These are phyloP conservation scores for Orthosia cruda DNA, from an alignment of 2,888 invertebrate species.

Conservation along the genomic window DNA sequence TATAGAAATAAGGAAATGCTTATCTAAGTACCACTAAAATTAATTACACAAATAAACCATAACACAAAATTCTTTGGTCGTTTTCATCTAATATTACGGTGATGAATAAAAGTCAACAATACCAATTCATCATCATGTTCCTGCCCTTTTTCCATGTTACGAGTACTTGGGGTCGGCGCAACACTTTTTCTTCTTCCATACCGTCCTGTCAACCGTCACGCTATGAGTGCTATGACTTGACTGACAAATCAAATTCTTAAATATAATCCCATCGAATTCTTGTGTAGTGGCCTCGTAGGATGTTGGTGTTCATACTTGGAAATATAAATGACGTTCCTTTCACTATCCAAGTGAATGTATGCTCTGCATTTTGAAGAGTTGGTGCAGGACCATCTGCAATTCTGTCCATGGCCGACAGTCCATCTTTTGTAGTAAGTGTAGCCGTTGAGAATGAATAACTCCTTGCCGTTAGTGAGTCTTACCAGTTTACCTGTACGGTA, in stretches of 20 bases:
- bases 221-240: too few species aligned
- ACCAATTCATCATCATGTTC: too few species aligned
- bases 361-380: constrained; percentile 54
- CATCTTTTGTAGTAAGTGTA: constrained; percentile 73
- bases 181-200: too few species aligned
- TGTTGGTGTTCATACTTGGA: constrained; percentile 67
- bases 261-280: constrained; percentile 65
- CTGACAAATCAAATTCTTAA: constrained; percentile 48
- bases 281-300: constrained; percentile 47
- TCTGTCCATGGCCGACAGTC: constrained; percentile 53
- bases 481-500: constrained; percentile 56
- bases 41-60: background rate
- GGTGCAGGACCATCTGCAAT: constrained; percentile 69
- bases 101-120: background rate
- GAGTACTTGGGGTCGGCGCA: too few species aligned
- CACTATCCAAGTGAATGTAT: constrained; percentile 57
- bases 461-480: constrained; percentile 65
- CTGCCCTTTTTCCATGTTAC: too few species aligned
- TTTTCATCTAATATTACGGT: background rate
- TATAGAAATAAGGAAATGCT: too few species aligned
- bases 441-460: constrained; percentile 64
- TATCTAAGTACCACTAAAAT: background rate
- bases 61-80: constrained; percentile 1
- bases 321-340: constrained; percentile 41
- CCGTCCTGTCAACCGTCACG: too few species aligned